Evolutionary conservation across 1,140 invertebrate species (phyloP).

Genomic region (Atta texana): DNA sequence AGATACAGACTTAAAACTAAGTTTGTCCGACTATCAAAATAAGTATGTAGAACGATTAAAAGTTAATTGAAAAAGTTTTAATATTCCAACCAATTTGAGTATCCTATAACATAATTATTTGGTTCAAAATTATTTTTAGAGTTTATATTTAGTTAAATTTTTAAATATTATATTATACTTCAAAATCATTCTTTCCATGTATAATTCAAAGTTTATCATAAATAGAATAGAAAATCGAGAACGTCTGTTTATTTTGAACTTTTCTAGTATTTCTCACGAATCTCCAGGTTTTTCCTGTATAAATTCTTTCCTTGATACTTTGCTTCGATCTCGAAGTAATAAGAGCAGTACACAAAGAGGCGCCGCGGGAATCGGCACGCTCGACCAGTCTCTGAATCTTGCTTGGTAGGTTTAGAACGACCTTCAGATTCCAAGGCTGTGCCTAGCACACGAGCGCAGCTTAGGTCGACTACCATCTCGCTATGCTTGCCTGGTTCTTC

Average conservation of each 20-base stretch:
- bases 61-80: no score
- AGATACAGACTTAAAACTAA: no score
- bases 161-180: no score
- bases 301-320: not conserved
- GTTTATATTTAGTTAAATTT: no score
- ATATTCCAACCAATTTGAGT: no score
- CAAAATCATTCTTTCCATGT: no score
- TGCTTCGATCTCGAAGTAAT: not conserved
- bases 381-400: constrained; percentile 57
- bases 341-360: constrained; percentile 11
- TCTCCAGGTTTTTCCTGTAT: not conserved
- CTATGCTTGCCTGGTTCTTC: constrained; percentile 81
- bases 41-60: no score
- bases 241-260: not conserved
- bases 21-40: no score
- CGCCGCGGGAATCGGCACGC: constrained; percentile 21
- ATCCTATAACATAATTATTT: no score
- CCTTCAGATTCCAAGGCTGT: constrained; percentile 70
- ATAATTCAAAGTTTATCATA: not conserved
- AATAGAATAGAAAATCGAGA: not conserved
- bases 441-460: constrained; percentile 63
- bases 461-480: constrained; percentile 71
- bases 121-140: no score
- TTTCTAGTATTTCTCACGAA: not conserved
- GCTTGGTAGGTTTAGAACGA: constrained; percentile 66